Evolutionary conservation across 2,113 vertebrate species (phyloP), one percentile per base, ranked within the genome.

Genomic region (Anoplopoma fimbria): DNA sequence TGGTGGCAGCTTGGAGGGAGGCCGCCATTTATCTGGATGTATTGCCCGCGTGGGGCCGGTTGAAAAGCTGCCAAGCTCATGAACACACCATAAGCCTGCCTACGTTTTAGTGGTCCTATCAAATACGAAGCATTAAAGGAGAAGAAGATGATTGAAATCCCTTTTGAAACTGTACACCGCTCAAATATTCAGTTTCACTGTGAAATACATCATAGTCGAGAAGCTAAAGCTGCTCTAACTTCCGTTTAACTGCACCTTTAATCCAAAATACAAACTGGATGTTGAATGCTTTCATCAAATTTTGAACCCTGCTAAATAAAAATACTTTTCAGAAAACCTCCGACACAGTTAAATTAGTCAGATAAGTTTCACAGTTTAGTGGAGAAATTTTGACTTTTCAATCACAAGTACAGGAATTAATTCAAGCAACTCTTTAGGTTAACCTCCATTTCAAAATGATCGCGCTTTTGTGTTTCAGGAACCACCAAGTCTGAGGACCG

Each of bases 401-500:
- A n/a, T 38, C 8, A 40, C 38, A 40, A 40, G 6, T n/a, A 9
- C 31, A 51, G 40, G 4, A 64, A 29, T 21, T 49, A 60, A 17
- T 29, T 40, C 9, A 49, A 8, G 25, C 75, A 25, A 36, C 0
- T 57, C 60, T 69, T 49, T 21, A 36, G 34, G 34, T 9, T 21
- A 69, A n/a, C n/a, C 6, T 33, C 6, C 13, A 69, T 15, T 53
- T 65, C 4, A 70, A 55, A 69, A 15, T 19, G 33, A 70, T 67
- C 8, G 9, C 9, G 38, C 21, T 80, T 23, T 55, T 40, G 12
- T 74, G 14, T 92, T 91, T 70, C 77, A 97, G 98, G 98, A 70
- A 98, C 97, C 90, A 99, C 98, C 0, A 99, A 99, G 88, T 95
- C 98, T 0, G 98, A 99, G 72, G 98, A 99, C 83, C 95, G 98